A percentile compares a stretch with the other conserved stretches of the same genome.
These are phyloP conservation scores for Limonius californicus DNA, from an alignment of 1,140 invertebrate species.

Conservation along the genomic window DNA sequence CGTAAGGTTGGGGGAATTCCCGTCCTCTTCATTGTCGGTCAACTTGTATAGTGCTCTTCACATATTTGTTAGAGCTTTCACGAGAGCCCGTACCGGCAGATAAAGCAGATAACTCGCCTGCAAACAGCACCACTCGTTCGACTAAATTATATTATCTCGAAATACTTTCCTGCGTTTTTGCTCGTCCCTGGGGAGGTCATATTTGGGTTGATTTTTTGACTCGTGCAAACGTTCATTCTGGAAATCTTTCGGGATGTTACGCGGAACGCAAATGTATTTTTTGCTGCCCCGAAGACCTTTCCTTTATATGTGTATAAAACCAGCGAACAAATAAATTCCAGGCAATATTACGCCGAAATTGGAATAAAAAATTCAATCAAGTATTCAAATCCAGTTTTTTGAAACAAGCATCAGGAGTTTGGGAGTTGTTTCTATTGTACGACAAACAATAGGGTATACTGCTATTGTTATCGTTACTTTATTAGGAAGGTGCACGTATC, in stretches of 20 bases:
- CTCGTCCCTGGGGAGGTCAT: not conserved
- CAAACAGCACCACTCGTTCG: not conserved
- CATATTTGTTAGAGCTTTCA: constrained; percentile 4
- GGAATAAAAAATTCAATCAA: too few relatives aligned
- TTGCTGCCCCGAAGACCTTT: not conserved
- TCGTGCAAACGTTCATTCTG: not conserved
- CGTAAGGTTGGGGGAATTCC: not conserved
- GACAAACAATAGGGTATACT: too few relatives aligned
- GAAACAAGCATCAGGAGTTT: too few relatives aligned
- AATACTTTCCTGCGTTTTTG: not conserved
- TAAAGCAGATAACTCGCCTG: not conserved
- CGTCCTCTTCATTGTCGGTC: not conserved
- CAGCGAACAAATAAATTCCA: not conserved
- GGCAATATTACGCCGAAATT: too few relatives aligned
- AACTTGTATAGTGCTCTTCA: constrained; percentile 5
- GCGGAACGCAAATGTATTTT: constrained; percentile 2
- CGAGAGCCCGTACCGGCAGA: not conserved
- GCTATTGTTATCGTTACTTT: too few relatives aligned
- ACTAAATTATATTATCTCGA: not conserved
- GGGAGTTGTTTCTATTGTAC: too few relatives aligned
- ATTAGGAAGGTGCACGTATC: too few relatives aligned
- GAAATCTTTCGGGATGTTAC: constrained; percentile 2
- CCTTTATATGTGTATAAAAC: too few relatives aligned
- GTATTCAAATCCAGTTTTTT: too few relatives aligned
- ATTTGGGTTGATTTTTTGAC: not conserved